phyloP scores from a whole-genome alignment of 2,888 invertebrate species.

The Lamproptera curius region DNA sequence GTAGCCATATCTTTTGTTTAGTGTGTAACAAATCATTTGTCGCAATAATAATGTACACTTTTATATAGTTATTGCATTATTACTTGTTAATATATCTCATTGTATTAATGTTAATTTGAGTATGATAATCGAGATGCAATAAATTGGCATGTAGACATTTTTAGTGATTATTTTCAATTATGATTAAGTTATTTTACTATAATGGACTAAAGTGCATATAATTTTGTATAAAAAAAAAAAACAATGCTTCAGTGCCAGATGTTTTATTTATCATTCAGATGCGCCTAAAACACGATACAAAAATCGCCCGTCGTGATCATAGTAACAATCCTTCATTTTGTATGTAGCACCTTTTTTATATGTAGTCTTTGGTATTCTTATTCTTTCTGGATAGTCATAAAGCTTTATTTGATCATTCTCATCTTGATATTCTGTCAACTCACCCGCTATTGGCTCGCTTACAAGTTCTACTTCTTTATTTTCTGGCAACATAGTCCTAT shows the following conservation, averaged over 20 bases:
- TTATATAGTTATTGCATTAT: conserved; percentile 24
- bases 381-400: conserved; percentile 76
- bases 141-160: conserved; percentile 30
- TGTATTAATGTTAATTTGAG: conserved; percentile 16
- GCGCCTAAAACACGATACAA: conserved; percentile 88
- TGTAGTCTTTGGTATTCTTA: conserved; percentile 83
- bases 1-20: conserved; percentile 67
- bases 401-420: conserved; percentile 27
- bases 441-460: conserved; percentile 30
- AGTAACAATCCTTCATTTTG: conserved; percentile 87
- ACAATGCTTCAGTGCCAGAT: conserved; percentile 54
- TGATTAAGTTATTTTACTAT: conserved; percentile 49
- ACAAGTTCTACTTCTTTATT: conserved; percentile 43
- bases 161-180: conserved; percentile 31
- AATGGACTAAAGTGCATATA: conserved; percentile 63
- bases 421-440: conserved; percentile 39
- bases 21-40: conserved; percentile 46
- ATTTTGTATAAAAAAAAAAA: conserved; percentile 70
- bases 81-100: conserved; percentile 1
- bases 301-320: conserved; percentile 88
- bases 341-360: conserved; percentile 82
- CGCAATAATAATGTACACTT: conserved; percentile 48
- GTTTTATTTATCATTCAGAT: conserved; percentile 60
- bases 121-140: conserved; percentile 24
- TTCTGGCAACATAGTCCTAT: conserved; percentile 23